Evolutionary conservation across 2,888 invertebrate genomes (phyloP).

Genomic region (Yponomeuta malinellus): DNA sequence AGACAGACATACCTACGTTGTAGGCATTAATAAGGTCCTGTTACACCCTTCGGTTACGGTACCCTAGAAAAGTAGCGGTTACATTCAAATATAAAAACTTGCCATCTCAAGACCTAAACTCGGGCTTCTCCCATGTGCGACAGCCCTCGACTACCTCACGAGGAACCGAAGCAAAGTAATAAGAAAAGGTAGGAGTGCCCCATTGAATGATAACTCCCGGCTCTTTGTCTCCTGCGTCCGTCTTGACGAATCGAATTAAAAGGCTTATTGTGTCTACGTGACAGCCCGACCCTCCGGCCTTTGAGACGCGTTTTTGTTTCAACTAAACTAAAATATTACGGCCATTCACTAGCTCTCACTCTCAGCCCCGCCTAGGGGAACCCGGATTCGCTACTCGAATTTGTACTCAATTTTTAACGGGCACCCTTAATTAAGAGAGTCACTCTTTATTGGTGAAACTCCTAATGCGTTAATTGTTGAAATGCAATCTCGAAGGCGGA

Average conservation of each 20-base stretch:
- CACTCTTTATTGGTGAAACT: conserved; percentile 69
- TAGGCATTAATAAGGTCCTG: too few relatives aligned
- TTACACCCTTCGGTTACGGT: too few relatives aligned
- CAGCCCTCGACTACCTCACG: conserved; percentile 47
- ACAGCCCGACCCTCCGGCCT: conserved; percentile 57
- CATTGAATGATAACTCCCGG: conserved; percentile 73
- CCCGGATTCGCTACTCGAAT: conserved; percentile 65
- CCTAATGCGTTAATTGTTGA: conserved; percentile 76
- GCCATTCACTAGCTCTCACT: conserved; percentile 67
- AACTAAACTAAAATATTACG: conserved; percentile 75
- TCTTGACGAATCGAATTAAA: conserved; percentile 76
- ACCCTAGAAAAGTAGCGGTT: neutral
- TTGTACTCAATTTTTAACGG: conserved; percentile 76
- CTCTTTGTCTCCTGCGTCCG: conserved; percentile 71
- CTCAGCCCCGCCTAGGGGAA: conserved; percentile 39
- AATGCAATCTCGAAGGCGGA: conserved; percentile 70
- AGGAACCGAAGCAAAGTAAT: conserved; percentile 68
- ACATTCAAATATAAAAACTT: neutral
- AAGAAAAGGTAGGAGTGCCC: conserved; percentile 75
- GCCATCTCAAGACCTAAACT: conserved; percentile 6
- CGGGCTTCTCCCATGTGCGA: conserved; percentile 32
- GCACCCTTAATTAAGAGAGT: conserved; percentile 71
- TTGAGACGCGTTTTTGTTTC: conserved; percentile 65
- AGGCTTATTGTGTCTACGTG: conserved; percentile 77
- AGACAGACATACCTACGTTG: too few relatives aligned